Base-by-base conservation (phyloP, 1,140 invertebrate genomes). In the Ephestia elutella region DNA sequence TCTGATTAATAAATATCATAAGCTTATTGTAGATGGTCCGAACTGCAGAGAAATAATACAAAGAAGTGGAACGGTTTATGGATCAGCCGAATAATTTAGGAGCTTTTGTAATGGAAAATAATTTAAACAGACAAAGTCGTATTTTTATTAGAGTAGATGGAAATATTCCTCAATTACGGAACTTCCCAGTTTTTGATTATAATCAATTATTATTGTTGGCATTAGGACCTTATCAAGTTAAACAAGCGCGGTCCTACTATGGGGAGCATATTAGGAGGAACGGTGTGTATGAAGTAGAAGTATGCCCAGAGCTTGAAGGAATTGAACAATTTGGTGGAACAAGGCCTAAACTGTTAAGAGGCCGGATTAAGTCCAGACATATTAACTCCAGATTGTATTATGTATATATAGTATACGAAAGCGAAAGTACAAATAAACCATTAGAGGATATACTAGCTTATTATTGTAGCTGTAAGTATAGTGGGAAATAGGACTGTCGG, bases 101-200 rank as follows among this genome's bases (percentile, higher is more conserved):
- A 10, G 25, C 59, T 0, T 35, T 57, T 65, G 55, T 60, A 11
- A 53, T 57, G 25, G 28, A 49, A 5, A 20, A 65, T 60, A 49
- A 62, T n/a, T 9, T 65, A 21, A 65, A 65, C 32, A 61, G 59
- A 49, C 56, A 35, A 11, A 17, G 59, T 44, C 59, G 53, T 49
- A 21, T 25, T 44, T 62, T 62, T 57, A 57, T 56, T 30, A 9
- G 19, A 50, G 59, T 56, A 11, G 13, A 59, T 62, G 44, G 5
- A 8, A 28, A 65, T 15, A 10, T 38, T 11, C 63, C 62, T 53
- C 30, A 49, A 5, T 51, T 61, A 30, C 17, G 21, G 20, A 25
- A 44, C 21, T 59, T 54, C 35, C 58, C 50, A 13, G 19, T 19
- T 20, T 25, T 53, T 19, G 13, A 30, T 19, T 49, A 54, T 32